Base-by-base conservation (phyloP, 1,140 invertebrate species). In the Himalopsyche phryganea region DNA sequence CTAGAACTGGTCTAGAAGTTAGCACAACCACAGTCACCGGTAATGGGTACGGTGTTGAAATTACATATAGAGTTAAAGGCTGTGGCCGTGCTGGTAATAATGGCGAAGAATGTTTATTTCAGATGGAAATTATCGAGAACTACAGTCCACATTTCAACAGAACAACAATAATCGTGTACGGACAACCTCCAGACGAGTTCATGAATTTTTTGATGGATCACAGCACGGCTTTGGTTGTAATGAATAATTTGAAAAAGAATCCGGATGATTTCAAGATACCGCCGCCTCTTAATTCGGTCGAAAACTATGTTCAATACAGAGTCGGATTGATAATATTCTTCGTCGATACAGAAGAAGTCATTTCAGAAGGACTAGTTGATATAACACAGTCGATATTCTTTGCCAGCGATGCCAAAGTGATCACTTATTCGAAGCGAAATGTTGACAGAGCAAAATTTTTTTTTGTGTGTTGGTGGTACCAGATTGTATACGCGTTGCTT, bases 141-240 rank as follows among this genome's bases (percentile, higher is more conserved):
- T 18, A 62, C 23, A 38, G 53, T 35, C 18, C 40, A 14, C 20
- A 23, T 18, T 28, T 47, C 41, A 36, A 53, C 23, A 52, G 28
- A 57, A 32, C 4, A 6, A 54, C 44, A 19, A 35, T 63, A 1
- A 4, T 63, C 3, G 5, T 63, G 2, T 63, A 58, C 41, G 60
- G 60, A 52, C 11, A 10, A 11, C 28, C 51, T 15, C 47, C 59
- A 23, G 33, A 19, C 7, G n/a, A 33, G 1, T 6, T 33, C 33
- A 56, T 13, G 23, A 13, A 50, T 9, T 61, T 55, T 36, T 13
- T 55, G 6, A 13, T 55, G 18, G 40, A 40, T 38, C 32, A 33
- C 14, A 14, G 5, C 10, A 6, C n/a, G 38, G 38, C n/a, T 13
- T 13, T 40, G 38, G n/a, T 40, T 11, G 5, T n/a, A 15, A 45